Conservation (phyloP, 2,797 vertebrate genomes). For the Loris lydekkerianus region DNA sequence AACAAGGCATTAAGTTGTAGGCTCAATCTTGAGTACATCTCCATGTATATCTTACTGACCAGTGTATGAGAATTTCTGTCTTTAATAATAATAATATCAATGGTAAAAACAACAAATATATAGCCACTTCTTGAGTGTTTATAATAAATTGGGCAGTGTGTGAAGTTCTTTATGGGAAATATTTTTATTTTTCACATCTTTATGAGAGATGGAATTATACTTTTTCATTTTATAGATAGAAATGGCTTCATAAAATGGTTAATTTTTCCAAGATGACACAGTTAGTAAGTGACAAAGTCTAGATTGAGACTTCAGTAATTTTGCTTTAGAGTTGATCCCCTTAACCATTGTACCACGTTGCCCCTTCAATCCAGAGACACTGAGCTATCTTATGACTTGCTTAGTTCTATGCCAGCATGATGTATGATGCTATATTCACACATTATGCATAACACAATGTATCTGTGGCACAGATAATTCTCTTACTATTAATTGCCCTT, state of each 20-base stretch:
- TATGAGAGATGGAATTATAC: not conserved
- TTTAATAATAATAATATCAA: not conserved
- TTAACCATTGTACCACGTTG: not conserved
- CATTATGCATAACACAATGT: not conserved
- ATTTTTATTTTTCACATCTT: constrained; percentile 11
- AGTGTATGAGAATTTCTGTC: not conserved
- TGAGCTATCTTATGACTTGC: not conserved
- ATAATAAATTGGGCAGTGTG: not conserved
- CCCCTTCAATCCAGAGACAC: not conserved
- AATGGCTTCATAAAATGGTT: not conserved
- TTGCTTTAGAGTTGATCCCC: not conserved
- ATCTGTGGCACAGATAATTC: not conserved
- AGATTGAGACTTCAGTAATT: not conserved
- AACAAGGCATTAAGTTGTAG: not conserved
- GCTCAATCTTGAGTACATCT: constrained; percentile 36
- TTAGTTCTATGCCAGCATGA: not conserved
- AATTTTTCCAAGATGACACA: not conserved
- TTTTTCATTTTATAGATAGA: not conserved
- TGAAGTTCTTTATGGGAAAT: constrained; percentile 4
- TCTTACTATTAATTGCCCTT: constrained; percentile 8
- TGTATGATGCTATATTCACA: not conserved
- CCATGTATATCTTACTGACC: not conserved
- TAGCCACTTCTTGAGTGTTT: not conserved
- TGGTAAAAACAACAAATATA: not conserved
- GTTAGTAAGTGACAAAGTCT: not conserved